A percentile compares a stretch with the other conserved stretches of the same genome.
phyloP scores from a whole-genome alignment of 2,113 vertebrate species.

The Panthera leo region DNA sequence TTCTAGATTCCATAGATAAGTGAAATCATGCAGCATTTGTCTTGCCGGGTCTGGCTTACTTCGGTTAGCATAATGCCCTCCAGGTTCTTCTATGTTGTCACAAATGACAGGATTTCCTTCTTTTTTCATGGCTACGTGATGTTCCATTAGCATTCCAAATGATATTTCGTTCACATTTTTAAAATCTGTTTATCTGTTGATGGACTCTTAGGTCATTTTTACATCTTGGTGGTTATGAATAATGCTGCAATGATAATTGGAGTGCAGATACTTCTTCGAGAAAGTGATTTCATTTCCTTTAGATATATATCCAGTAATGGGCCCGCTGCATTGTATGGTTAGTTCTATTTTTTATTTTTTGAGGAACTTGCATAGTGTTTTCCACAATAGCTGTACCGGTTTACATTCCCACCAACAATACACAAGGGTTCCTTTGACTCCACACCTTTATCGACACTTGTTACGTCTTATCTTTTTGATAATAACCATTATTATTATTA shows the following conservation, averaged over 20 bases:
- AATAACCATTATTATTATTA: not conserved
- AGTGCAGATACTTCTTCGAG: not conserved
- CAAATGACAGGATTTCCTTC: not conserved
- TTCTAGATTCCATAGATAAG: not conserved
- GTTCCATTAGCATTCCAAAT: not conserved
- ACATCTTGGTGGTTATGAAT: not conserved
- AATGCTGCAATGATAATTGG: not conserved
- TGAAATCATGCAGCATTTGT: not conserved
- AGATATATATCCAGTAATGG: not conserved
- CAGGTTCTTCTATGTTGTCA: not conserved
- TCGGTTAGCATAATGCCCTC: not conserved
- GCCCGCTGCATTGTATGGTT: not conserved
- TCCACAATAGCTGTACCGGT: not conserved
- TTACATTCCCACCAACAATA: not conserved
- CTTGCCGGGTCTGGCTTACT: not conserved
- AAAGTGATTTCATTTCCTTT: not conserved
- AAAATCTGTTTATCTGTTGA: not conserved
- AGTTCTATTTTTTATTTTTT: not conserved
- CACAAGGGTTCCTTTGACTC: not conserved
- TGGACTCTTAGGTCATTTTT: not conserved
- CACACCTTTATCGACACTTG: not conserved
- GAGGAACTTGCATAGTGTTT: not conserved
- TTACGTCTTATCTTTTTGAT: not conserved
- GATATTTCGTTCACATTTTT: not conserved
- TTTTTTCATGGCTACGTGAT: not conserved